These are phyloP conservation scores for Aselliscus stoliczkanus DNA, from an alignment of 2,797 vertebrate species.

Conservation along the genomic window DNA sequence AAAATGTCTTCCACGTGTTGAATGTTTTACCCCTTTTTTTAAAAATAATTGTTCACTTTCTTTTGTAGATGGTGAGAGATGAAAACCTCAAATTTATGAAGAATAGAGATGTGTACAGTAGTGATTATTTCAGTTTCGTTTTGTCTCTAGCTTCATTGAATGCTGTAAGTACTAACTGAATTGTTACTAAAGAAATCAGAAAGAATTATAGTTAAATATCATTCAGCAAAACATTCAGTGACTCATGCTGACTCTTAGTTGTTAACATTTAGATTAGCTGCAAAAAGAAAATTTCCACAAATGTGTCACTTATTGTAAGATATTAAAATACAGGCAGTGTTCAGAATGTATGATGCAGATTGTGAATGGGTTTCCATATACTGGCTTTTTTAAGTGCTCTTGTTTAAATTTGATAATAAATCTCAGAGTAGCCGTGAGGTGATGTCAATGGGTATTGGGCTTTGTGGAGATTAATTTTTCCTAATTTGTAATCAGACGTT, in stretches of 20 bases:
- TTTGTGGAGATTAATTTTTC: not conserved
- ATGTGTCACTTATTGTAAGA: not conserved
- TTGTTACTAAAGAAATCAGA: not conserved
- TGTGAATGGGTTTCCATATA: not conserved
- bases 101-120: constrained; percentile 98
- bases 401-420: not conserved
- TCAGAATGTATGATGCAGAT: not conserved
- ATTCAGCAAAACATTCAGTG: not conserved
- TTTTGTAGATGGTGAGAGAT: constrained; percentile 93
- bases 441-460: not conserved
- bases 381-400: not conserved
- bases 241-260: not conserved
- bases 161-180: constrained; percentile 85
- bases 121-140: constrained; percentile 98
- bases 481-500: not conserved
- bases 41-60: constrained; percentile 23
- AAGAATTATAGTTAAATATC: not conserved
- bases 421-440: not conserved
- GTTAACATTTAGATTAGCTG: not conserved
- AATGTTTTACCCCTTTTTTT: constrained; percentile 20
- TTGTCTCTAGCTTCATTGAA: constrained; percentile 96
- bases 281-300: not conserved
- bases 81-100: constrained; percentile 99
- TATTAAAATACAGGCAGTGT: not conserved
- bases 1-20: not conserved